Conservation (phyloP, 1,140 invertebrate genomes). For the Diorhabda sublineata region DNA sequence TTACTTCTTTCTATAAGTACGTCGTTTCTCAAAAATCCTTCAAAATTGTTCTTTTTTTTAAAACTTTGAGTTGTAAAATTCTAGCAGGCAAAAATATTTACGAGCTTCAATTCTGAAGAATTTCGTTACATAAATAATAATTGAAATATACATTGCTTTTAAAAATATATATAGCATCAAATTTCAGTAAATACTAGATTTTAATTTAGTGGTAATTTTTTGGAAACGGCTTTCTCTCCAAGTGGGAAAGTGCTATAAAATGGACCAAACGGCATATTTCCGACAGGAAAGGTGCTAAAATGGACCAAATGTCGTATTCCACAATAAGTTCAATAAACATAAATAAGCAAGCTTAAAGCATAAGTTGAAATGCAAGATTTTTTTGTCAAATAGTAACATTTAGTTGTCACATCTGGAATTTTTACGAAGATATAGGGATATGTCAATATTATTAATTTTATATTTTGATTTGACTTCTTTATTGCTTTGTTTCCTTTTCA, state of each 20-base stretch:
- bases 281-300: conserved; percentile 16
- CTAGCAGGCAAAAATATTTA: conserved; percentile 25
- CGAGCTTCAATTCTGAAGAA: conserved; percentile 1
- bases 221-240: neutral
- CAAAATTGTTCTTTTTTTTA: conserved; percentile 8
- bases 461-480: conserved; percentile 24
- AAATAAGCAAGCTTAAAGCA: neutral
- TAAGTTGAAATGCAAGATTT: neutral
- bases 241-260: neutral
- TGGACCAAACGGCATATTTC: conserved; percentile 6
- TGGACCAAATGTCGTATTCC: conserved; percentile 8
- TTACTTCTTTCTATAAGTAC: conserved; percentile 33
- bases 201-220: conserved; percentile 5
- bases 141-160: conserved; percentile 22
- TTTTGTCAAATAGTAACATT: neutral
- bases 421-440: neutral
- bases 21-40: conserved; percentile 14
- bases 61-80: conserved; percentile 12
- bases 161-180: conserved; percentile 12
- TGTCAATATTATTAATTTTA: neutral
- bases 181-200: conserved; percentile 5
- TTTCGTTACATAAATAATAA: conserved; percentile 8
- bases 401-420: conserved; percentile 13
- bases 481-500: conserved; percentile 44
- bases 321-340: neutral